Conservation (phyloP, 2,113 vertebrate species). For the Pachycephala philippinensis region DNA sequence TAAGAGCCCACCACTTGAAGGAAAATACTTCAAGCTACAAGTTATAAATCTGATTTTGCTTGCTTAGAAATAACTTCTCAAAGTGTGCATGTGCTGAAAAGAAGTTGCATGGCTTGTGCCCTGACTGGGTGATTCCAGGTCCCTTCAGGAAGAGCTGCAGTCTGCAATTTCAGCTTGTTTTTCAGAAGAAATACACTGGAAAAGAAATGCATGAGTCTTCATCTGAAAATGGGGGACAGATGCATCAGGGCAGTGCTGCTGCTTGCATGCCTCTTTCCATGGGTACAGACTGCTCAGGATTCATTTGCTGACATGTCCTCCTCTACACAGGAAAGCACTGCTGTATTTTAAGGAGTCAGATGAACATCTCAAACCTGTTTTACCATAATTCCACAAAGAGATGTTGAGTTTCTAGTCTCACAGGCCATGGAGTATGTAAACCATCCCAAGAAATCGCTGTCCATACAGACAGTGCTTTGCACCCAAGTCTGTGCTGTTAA, state of each 20-base stretch:
- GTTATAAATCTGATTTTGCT: not conserved
- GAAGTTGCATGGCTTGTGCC: not conserved
- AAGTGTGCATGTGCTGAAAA: not conserved
- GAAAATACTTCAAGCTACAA: not conserved
- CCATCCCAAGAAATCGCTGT: not conserved
- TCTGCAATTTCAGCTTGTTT: not conserved
- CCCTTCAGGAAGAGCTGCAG: not conserved
- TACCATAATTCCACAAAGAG: not conserved
- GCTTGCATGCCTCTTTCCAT: not conserved
- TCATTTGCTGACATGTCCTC: not conserved
- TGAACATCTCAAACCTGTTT: not conserved
- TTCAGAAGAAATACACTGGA: not conserved
- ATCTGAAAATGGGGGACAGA: too few species aligned
- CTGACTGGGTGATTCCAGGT: accelerated
- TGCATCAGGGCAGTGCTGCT: not conserved
- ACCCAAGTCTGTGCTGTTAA: too few species aligned
- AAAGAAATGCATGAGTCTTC: not conserved
- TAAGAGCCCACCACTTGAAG: not conserved
- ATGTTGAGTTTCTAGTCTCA: not conserved
- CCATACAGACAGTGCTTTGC: not conserved
- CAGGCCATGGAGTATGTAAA: not conserved
- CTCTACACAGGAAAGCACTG: not conserved
- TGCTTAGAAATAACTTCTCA: not conserved
- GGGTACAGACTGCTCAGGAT: not conserved
- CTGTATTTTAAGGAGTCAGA: not conserved